phyloP scores from a whole-genome alignment of 2,797 vertebrate species.

The Neomorphus geoffroyi region DNA sequence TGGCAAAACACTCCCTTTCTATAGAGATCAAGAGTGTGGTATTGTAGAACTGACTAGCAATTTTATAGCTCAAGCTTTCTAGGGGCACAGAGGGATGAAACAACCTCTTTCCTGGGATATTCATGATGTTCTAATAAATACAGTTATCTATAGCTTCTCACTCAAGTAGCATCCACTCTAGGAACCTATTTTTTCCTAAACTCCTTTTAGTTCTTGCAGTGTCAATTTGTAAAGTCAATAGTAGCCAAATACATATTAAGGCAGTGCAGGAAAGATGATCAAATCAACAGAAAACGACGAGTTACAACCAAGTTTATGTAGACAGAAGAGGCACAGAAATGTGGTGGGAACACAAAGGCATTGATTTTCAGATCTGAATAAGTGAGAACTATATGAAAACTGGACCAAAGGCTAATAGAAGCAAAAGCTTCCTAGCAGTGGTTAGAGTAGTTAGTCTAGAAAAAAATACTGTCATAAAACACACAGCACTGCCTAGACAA shows the following conservation, averaged over 20 bases:
- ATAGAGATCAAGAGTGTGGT: not conserved
- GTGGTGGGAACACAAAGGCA: constrained; percentile 20
- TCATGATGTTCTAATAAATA: not conserved
- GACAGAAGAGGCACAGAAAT: not conserved
- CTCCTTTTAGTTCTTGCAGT: not conserved
- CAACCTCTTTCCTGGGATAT: not conserved
- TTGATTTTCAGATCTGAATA: not conserved
- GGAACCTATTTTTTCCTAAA: not conserved
- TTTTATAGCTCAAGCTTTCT: not conserved
- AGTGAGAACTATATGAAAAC: not conserved
- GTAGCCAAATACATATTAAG: not conserved
- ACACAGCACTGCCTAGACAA: not conserved
- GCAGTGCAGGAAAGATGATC: not conserved
- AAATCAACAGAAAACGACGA: not conserved
- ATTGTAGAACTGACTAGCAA: not conserved
- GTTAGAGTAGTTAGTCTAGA: not conserved
- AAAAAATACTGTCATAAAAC: not conserved
- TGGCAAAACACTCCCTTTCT: not conserved
- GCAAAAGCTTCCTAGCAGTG: not conserved
- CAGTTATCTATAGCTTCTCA: not conserved
- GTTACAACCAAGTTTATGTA: not conserved
- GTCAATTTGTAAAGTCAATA: not conserved
- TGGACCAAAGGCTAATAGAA: constrained; percentile 49
- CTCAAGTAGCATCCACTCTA: not conserved
- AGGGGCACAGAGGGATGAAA: not conserved